Base-by-base conservation (phyloP, 2,113 vertebrate genomes). In the Elaphurus davidianus region DNA sequence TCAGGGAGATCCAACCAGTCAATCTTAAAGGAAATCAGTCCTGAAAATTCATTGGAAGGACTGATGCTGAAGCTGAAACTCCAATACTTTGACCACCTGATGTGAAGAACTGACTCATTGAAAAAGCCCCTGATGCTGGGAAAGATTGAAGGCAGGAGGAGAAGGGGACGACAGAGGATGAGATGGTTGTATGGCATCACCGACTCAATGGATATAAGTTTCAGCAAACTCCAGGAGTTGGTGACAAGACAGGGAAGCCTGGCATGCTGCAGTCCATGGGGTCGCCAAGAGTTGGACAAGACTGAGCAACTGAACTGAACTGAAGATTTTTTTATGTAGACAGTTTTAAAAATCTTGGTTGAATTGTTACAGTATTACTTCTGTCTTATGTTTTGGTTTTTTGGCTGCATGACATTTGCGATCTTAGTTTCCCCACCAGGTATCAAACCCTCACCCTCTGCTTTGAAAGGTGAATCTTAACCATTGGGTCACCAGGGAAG, bases 81-180 rank as follows among this genome's bases (percentile, higher is more conserved):
- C 19, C 67, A 74, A 0, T 40, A 40, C 67, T 74, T 74, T 12
- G 67, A 11, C 67, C n/a, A 23, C n/a, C 67, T 74, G 36, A 74
- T 40, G 67, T 0, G 5, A 40, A 74, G 19, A 40, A 12, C n/a
- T 23, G n/a, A 40, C 10, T 74, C 11, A 40, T 3, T 74, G n/a
- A 13, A 74, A 71, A 74, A 74, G n/a, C 40, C 67, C 19, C 67
- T 71, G n/a, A 12, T 40, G 67, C n/a, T 40, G n/a, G 67, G 10
- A 3, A 40, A 5, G 19, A 71, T 40, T 40, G n/a, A 71, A 40
- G 67, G 67, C 0, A 0, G n/a, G n/a, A 12, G 36, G n/a, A 13
- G n/a, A 71, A 71, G 5, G 19, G n/a, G n/a, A 71, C 0, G 0
- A 23, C n/a, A 40, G 67, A 23, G n/a, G n/a, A 71, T 23, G n/a